Percentiles rank a stretch among this genome's conserved stretches.
phyloP scores from a whole-genome alignment of 1,140 invertebrate genomes.

The Penaeus chinensis region DNA sequence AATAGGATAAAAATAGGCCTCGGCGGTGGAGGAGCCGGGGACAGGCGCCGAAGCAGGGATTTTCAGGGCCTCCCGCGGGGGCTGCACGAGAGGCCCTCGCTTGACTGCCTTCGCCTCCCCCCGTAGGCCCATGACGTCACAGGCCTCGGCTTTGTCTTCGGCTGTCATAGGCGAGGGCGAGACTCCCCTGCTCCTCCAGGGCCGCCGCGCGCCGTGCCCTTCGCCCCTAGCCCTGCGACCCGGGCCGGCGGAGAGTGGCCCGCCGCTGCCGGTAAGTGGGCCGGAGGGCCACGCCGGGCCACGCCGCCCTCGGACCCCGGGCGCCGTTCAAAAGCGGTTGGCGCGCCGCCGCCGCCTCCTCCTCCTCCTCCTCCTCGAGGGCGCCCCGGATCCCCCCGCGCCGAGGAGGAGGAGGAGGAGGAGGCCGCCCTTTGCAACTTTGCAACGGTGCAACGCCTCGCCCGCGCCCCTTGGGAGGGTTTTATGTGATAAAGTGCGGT shows the following conservation, averaged over 20 bases:
- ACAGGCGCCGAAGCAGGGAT: background rate
- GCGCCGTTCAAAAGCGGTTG: constrained; percentile 57
- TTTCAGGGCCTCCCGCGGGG: background rate
- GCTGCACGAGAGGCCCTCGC: constrained; percentile 14
- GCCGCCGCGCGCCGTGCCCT: constrained; percentile 22
- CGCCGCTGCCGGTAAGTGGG: constrained; percentile 45
- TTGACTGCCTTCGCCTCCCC: constrained; percentile 41
- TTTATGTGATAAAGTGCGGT: background rate
- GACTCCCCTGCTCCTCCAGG: constrained; percentile 29
- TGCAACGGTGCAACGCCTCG: background rate
- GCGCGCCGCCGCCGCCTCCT: constrained; percentile 41
- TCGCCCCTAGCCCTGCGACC: constrained; percentile 32
- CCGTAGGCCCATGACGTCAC: constrained; percentile 55
- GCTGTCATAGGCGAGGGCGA: constrained; percentile 33
- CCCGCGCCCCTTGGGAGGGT: background rate
- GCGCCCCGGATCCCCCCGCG: constrained; percentile 34
- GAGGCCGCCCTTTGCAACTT: constrained; percentile 32
- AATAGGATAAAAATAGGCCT: too few relatives aligned
- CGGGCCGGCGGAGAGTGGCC: constrained; percentile 21
- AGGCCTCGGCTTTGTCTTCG: constrained; percentile 51
- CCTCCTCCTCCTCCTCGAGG: constrained; percentile 24
- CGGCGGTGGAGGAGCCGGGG: too few relatives aligned
- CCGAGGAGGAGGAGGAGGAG: background rate
- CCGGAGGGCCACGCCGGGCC: background rate
- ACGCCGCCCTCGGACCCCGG: constrained; percentile 29